Evolutionary conservation across 2,113 vertebrate genomes (phyloP), one percentile per base, ranked within the genome.

Genomic region (Tympanuchus pallidicinctus): DNA sequence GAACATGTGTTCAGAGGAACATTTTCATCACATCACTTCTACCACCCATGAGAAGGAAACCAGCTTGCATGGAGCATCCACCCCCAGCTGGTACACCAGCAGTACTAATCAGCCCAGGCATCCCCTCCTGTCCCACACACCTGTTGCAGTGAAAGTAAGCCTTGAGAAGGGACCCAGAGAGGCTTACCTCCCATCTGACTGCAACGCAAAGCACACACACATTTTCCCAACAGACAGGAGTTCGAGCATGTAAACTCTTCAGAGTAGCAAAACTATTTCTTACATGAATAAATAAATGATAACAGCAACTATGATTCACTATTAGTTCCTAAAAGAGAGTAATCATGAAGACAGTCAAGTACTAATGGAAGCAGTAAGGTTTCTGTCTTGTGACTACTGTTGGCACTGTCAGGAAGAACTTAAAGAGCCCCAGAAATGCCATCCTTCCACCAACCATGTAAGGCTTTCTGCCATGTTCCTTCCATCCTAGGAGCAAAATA

Each of bases 201-300:
- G 21, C 45, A 81, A 80, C 0, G 4, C 40, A 76, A 82, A 86
- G 67, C 13, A 78, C 1, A 2, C 28, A 27, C 57, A 21, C 13
- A n/a, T 92, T 91, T 80, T 85, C 59, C 56, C 56, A 25, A 52
- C 64, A 75, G 42, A 75, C 32, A 32, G 1, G 5, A 79, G 56
- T 80, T 85, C 40, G 67, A 88, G 22, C 19, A 66, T 5, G n/a
- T 34, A 91, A 91, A 80, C 30, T 85, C 50, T 82, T 80, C 19
- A 42, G 24, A 92, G 73, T 36, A 66, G 45, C 18, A 22, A 45
- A 91, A 74, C 67, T 74, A 73, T 89, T 83, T 90, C 24, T 88
- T 82, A 80, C 5, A 71, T 45, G 86, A 94, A 88, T 56, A 83
- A 17, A 66, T 32, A 70, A 10, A 76, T 59, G 67, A 73, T 50